Base-by-base conservation (phyloP, 1,140 invertebrate species). In the Drosophila truncata region DNA sequence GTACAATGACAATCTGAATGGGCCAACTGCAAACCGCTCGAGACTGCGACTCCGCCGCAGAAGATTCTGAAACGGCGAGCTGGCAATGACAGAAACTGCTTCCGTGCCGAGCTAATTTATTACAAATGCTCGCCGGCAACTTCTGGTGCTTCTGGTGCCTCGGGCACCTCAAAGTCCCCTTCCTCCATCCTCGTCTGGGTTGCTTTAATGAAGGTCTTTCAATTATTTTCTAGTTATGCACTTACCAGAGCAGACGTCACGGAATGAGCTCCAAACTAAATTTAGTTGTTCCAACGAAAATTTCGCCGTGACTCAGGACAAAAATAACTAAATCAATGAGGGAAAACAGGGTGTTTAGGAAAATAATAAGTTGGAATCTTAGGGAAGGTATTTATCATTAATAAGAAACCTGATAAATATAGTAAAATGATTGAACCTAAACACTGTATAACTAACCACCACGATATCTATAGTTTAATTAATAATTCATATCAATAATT, bases 1-100 rank as follows among this genome's bases (percentile, higher is more conserved):
- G 74, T 78, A 59, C 74, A 78, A 78, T 78, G 74, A 78, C 74
- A 78, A 78, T 78, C 73, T 78, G 62, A 74, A 74, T 74, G 71
- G 70, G 71, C 71, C 49, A 74, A 74, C 71, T 74, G 58, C 44
- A 74, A 74, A 74, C 71, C 70, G 71, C 70, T 62, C 58, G 49
- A 54, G 70, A 62, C 70, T 55, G 31, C 70, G 47, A 52, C 47
- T 54, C 37, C 39, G 41, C 16, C 52, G 31, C 29, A 58, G 33
- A 65, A 27, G 49, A 72, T 49, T 31, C n/a, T 29, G 50, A 39
- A 55, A 75, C 39, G 60, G 49, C 35, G 49, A 73, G 73, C 72
- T 76, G 73, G 72, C 61, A 76, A 75, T 76, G 73, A 76, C 73
- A 76, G 73, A 76, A 76, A 76, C 73, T 76, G 73, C 73, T 76